Evolutionary conservation across 2,797 vertebrate genomes (phyloP).

Genomic region (Neoniphon sammara): DNA sequence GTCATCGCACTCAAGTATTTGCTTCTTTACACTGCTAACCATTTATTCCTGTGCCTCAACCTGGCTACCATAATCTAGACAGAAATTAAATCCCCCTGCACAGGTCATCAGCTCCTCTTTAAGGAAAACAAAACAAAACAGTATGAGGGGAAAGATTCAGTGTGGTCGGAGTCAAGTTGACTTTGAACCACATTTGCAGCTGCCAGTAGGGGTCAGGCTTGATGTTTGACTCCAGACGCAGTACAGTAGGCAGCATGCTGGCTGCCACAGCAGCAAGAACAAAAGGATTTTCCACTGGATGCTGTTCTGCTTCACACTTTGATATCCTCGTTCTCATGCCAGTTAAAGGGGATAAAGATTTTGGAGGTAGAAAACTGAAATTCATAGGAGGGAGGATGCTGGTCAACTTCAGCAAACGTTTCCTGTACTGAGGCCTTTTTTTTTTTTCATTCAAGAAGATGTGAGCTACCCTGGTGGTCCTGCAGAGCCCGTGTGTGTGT

Average conservation of each 20-base stretch:
- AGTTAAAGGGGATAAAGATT: background rate
- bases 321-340: background rate
- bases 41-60: background rate
- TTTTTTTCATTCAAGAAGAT: no score
- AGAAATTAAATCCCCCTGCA: background rate
- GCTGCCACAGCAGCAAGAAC: background rate
- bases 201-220: slow-evolving; percentile 69
- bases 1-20: background rate
- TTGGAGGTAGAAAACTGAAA: background rate
- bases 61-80: background rate
- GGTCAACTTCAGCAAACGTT: background rate
- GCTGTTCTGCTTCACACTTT: slow-evolving; percentile 1
- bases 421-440: no score
- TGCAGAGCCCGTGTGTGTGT: no score
- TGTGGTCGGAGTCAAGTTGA: background rate
- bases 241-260: background rate
- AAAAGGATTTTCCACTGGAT: slow-evolving; percentile 3
- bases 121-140: no score
- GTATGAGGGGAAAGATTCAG: no score
- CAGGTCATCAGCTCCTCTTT: background rate
- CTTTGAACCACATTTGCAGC: background rate
- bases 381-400: background rate
- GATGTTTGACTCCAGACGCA: slow-evolving; percentile 10
- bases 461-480: no score
- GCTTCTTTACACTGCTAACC: background rate